Conservation (phyloP, 2,113 vertebrate genomes). For the Coracopsis vasa region DNA sequence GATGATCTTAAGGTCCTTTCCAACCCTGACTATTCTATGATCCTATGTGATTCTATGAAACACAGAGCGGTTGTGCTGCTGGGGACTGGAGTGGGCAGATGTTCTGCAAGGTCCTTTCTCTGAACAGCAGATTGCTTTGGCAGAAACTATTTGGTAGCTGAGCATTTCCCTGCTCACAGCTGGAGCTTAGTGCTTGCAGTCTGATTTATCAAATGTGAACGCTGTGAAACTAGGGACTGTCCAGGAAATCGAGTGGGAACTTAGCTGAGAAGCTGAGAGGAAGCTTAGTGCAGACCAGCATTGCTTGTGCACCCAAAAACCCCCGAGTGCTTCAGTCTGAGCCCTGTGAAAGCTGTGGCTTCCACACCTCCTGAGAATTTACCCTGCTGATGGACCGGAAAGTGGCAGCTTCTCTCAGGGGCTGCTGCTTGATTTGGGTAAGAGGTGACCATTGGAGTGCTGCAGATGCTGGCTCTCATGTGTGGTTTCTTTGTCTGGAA, state of each 20-base stretch:
- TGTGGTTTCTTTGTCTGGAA: neutral
- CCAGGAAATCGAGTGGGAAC: conserved; percentile 37
- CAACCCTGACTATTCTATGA: neutral
- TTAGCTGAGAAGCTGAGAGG: neutral
- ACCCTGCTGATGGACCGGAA: neutral
- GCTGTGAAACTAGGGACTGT: neutral
- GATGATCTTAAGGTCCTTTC: neutral
- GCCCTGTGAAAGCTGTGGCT: neutral
- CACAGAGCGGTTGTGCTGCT: neutral
- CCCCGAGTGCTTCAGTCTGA: neutral
- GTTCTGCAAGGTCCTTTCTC: neutral
- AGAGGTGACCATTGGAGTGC: neutral
- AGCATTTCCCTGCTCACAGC: neutral
- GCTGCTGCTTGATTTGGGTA: neutral
- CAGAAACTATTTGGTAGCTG: neutral
- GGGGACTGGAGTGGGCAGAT: neutral
- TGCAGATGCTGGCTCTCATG: neutral
- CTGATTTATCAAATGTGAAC: fast-evolving
- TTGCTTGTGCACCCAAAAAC: neutral
- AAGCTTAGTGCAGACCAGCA: neutral
- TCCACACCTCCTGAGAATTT: neutral
- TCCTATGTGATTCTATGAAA: neutral
- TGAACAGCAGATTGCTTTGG: neutral
- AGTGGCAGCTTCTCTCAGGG: neutral
- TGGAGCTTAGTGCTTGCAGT: neutral